A percentile compares a stretch with the other conserved stretches of the same genome.
These are phyloP conservation scores for Drosophila ficusphila DNA, from an alignment of 1,140 invertebrate genomes.

Conservation along the genomic window DNA sequence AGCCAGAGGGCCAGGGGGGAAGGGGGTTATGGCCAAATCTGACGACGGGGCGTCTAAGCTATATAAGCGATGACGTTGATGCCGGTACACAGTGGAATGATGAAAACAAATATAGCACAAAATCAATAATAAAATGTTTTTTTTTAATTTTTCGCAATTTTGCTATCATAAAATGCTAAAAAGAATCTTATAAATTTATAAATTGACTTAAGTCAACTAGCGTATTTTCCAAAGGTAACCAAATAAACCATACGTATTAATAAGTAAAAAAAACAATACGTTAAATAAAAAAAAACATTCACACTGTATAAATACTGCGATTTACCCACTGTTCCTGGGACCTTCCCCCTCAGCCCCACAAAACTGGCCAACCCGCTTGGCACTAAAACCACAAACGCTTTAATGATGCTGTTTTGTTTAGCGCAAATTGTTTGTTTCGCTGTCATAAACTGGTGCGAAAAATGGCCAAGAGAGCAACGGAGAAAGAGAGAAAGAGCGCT, in stretches of 20 bases:
- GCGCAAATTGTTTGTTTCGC: slow-evolving; percentile 83
- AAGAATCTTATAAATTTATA: not conserved
- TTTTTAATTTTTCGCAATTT: too few species aligned
- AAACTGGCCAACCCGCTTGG: slow-evolving; percentile 52
- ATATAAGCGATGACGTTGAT: slow-evolving; percentile 74
- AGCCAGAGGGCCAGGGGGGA: not conserved
- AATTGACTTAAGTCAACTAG: too few species aligned
- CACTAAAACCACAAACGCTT: slow-evolving; percentile 83
- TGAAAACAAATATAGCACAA: not conserved
- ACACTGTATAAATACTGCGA: too few species aligned
- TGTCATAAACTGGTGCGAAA: slow-evolving; percentile 83
- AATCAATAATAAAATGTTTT: too few species aligned
- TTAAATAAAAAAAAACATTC: too few species aligned
- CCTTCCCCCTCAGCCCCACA: not conserved
- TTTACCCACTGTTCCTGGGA: slow-evolving; percentile 14
- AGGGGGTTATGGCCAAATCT: slow-evolving; percentile 24
- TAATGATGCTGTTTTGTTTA: slow-evolving; percentile 84
- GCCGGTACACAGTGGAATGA: slow-evolving; percentile 41
- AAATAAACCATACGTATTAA: too few species aligned
- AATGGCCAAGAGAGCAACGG: slow-evolving; percentile 69
- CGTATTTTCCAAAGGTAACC: too few species aligned
- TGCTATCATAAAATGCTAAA: too few species aligned
- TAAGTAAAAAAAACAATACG: too few species aligned
- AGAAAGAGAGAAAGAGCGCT: slow-evolving; percentile 26
- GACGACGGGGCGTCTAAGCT: slow-evolving; percentile 76